A percentile compares a stretch with the other conserved stretches of the same genome.
Evolutionary conservation across 2,113 vertebrate species (phyloP).

Genomic region (Machaerirhynchus nigripectus): DNA sequence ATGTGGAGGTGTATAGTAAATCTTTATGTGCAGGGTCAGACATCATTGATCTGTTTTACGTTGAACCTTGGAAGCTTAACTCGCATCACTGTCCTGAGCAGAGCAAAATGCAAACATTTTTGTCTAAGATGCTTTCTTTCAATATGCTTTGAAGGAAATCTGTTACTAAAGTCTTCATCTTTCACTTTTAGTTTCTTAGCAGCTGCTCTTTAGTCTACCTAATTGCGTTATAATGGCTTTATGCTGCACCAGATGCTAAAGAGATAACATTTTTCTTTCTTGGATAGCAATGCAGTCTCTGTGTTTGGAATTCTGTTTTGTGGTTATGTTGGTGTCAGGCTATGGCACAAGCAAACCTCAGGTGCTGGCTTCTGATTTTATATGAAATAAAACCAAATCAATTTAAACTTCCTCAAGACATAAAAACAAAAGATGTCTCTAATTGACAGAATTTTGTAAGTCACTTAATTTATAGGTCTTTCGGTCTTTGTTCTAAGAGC

Average conservation of each 20-base stretch:
- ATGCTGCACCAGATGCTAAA: constrained; percentile 62
- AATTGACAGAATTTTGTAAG: neutral
- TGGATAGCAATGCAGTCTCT: constrained; percentile 1
- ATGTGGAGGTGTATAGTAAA: neutral
- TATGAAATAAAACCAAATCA: neutral
- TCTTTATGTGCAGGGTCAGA: neutral
- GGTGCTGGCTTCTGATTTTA: neutral
- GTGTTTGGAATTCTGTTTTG: constrained; percentile 41
- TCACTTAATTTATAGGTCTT: neutral
- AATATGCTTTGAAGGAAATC: constrained; percentile 42
- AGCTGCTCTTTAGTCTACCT: constrained; percentile 62
- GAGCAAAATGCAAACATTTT: neutral
- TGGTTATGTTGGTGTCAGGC: neutral
- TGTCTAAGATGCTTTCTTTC: neutral
- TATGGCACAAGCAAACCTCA: neutral
- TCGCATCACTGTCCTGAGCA: neutral
- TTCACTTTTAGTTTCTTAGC: constrained; percentile 67
- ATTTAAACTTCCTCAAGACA: neutral
- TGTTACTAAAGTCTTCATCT: constrained; percentile 39
- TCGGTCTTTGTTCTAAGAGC: neutral
- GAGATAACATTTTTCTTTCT: constrained; percentile 32
- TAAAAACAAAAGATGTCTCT: neutral
- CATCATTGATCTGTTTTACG: neutral
- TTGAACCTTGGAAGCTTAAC: neutral
- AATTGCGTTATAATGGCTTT: constrained; percentile 72